Base-by-base conservation (phyloP, 2,797 vertebrate genomes). In the Aeoliscus strigatus region DNA sequence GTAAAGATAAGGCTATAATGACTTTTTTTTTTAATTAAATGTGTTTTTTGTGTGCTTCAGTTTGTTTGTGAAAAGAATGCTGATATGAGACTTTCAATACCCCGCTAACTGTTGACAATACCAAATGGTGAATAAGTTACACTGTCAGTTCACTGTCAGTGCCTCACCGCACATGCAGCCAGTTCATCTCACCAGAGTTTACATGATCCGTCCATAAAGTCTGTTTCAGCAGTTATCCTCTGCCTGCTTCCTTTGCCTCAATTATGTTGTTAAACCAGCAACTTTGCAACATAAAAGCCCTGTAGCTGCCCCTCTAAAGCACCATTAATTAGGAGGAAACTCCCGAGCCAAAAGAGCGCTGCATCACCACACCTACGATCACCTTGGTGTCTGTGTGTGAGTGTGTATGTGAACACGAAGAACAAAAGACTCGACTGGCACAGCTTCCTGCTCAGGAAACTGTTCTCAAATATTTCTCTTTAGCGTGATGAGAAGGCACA, bases 301-400 rank as follows among this genome's bases (percentile, higher is more conserved):
- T 66, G 37, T 39, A 51, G 44, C 47, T 33, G 60, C 66, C 66
- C 50, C 45, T 57, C 58, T 60, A 66, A 75, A 77, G 74, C 29
- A 55, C 80, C 73, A 61, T 70, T 84, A 84, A 87, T 86, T 83
- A 85, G 66, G 77, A 24, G 8, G 45, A 64, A 66, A n/a, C n/a
- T 65, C 55, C 39, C 49, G 39, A 66, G 41, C 54, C 51, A 66
- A 69, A 53, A 54, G 47, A 49, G 23, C 41, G 36, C 7, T 15
- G 45, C 51, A 77, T 83, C 79, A 76, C 51, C 68, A 79, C 73
- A 58, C 52, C 44, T 29, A 58, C 41, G 48, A 38, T 70, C 54
- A 59, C 70, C 50, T 67, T 38, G 8, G 38, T 49, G 59, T 34
- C 14, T 57, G 43, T 28, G 50, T 39, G 69, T 41, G 69, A 44